A percentile compares a stretch with the other conserved stretches of the same genome.
These are phyloP conservation scores for Magallana ariakensis DNA, from an alignment of 1,140 invertebrate species.

Conservation along the genomic window DNA sequence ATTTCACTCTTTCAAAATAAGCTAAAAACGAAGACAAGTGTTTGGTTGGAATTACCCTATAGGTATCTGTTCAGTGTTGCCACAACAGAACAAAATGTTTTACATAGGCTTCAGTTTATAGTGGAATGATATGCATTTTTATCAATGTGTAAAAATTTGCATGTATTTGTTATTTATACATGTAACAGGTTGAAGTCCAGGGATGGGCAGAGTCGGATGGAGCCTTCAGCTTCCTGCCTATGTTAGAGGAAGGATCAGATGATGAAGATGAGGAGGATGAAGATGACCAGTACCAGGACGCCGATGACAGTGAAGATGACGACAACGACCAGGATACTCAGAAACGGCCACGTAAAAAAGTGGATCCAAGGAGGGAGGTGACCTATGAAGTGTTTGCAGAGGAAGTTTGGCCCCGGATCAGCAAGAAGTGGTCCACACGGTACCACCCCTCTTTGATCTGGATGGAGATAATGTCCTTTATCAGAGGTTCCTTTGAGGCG, in stretches of 20 bases:
- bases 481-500: conserved; percentile 74
- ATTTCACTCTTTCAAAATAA: too few species aligned
- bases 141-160: not conserved
- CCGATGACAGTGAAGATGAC: conserved; percentile 50
- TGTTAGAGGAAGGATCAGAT: conserved; percentile 59
- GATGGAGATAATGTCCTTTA: conserved; percentile 76
- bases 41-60: too few species aligned
- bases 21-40: too few species aligned
- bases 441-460: conserved; percentile 73
- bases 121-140: not conserved
- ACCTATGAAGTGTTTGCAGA: conserved; percentile 74
- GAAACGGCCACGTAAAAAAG: conserved; percentile 23
- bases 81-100: too few species aligned
- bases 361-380: conserved; percentile 66
- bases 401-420: conserved; percentile 71
- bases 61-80: too few species aligned
- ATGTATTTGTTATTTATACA: not conserved
- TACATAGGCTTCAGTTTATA: too few species aligned
- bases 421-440: conserved; percentile 61
- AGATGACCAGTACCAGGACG: conserved; percentile 36
- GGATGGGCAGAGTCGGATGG: conserved; percentile 70
- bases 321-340: conserved; percentile 46
- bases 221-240: conserved; percentile 62
- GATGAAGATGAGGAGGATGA: conserved; percentile 58
- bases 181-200: conserved; percentile 49